Base-by-base conservation (phyloP, 2,797 vertebrate genomes). In the Enteromius unitaeniatus region DNA sequence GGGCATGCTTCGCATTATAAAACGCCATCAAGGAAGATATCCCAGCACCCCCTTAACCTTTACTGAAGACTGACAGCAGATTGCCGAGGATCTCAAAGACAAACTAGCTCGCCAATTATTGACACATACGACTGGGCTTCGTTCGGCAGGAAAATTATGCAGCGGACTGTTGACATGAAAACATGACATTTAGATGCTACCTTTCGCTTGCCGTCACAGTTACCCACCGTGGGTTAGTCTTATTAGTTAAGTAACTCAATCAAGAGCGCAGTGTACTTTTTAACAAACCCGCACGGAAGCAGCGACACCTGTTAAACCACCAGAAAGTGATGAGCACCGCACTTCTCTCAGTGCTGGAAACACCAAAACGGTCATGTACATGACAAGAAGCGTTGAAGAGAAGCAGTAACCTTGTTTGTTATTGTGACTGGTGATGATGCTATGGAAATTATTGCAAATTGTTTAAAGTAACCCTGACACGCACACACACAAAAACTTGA, bases 401-500 rank as follows among this genome's bases (percentile, higher is more conserved):
- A 51, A 86, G 88, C 84, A 80, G 83, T 93, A 93, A 95, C 92
- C 94, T 94, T 95, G 93, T 93, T 92, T 94, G 94, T 93, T 95
- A 93, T 94, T 94, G 93, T 92, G 91, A 90, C 90, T 90, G 91
- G 89, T 86, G 90, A 83, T 92, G 93, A 95, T 93, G 92, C 92
- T 93, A 94, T 94, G 94, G 94, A 96, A 95, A 95, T 95, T 84
- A 93, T 93, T 95, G 93, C 93, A 95, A 95, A 95, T 96, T 94
- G 92, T 92, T 93, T 92, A 93, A 94, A 93, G 92, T 93, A 91
- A 88, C 92, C 92, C 91, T 93, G 93, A 93, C 92, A 90, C n/a
- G n/a, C 17, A 47, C 37, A 26, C 45, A 73, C 8, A 45, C 2
- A 82, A 94, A 92, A 91, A 93, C 87, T 93, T 93, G 93, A 94